Evolutionary conservation across 1,140 invertebrate genomes (phyloP).

Genomic region (Drepana arcuata): DNA sequence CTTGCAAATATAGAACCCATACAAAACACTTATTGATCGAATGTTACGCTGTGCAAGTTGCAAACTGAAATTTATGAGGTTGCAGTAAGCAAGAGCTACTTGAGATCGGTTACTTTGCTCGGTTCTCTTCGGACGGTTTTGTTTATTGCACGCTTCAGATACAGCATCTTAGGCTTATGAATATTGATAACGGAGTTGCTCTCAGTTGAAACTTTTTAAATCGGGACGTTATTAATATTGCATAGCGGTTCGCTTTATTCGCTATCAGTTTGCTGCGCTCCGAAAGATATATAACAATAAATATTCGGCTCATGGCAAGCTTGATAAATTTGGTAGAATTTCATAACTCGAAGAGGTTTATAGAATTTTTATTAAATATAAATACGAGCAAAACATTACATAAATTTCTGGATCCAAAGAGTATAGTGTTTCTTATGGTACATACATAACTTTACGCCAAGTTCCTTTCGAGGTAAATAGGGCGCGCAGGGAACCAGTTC

Average conservation of each 20-base stretch:
- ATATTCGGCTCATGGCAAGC: no score
- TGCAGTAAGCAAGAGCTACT: constrained; percentile 53
- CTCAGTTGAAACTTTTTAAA: constrained; percentile 50
- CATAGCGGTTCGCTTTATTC: constrained; percentile 19
- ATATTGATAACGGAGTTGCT: constrained; percentile 60
- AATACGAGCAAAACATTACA: no score
- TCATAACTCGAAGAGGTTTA: no score
- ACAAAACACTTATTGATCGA: constrained; percentile 69
- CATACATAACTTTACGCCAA: no score
- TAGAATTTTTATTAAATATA: no score
- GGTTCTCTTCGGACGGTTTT: constrained; percentile 36
- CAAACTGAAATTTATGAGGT: constrained; percentile 65
- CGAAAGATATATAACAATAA: no score
- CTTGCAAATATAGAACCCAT: constrained; percentile 66
- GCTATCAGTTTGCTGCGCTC: constrained; percentile 17
- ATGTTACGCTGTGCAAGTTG: constrained; percentile 61
- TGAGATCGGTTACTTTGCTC: constrained; percentile 40
- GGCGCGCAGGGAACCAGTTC: no score
- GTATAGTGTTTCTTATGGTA: no score
- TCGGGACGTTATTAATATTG: constrained; percentile 43
- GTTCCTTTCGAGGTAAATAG: no score
- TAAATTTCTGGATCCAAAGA: no score
- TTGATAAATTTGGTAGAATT: no score
- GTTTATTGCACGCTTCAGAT: constrained; percentile 59
- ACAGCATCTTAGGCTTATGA: constrained; percentile 56